phyloP scores from a whole-genome alignment of 1,140 invertebrate species.

The Formica selysi region DNA sequence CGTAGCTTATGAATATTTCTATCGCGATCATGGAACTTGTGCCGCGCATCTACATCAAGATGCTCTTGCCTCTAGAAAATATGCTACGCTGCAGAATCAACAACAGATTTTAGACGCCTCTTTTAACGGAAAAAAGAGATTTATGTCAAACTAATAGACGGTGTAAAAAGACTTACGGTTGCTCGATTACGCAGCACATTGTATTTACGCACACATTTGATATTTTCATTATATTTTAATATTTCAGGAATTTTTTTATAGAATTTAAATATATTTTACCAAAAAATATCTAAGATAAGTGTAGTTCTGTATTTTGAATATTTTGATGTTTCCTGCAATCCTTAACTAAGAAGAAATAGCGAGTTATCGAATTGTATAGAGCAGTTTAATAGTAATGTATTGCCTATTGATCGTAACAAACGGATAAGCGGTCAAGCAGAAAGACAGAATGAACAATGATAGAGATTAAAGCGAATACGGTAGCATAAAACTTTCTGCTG shows the following conservation, averaged over 20 bases:
- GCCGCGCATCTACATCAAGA: not conserved
- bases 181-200: not conserved
- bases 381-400: not conserved
- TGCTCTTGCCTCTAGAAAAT: not conserved
- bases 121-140: not conserved
- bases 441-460: constrained; percentile 38
- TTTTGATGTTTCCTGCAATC: not conserved
- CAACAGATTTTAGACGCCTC: not conserved
- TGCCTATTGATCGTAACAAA: not conserved
- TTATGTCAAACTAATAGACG: not conserved
- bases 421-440: not conserved
- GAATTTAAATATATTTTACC: not conserved
- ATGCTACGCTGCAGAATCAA: not conserved
- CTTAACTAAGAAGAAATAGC: not conserved
- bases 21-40: not conserved
- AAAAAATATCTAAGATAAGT: not conserved
- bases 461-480: constrained; percentile 44
- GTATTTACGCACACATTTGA: not conserved
- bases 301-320: too few relatives aligned
- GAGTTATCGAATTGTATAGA: constrained; percentile 15
- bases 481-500: constrained; percentile 47
- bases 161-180: not conserved
- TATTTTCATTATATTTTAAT: not conserved
- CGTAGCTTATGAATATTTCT: constrained; percentile 38
- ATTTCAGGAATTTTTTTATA: not conserved